These are phyloP conservation scores for Drosophila sp. DNA, from an alignment of 1,140 invertebrate species.

Conservation along the genomic window DNA sequence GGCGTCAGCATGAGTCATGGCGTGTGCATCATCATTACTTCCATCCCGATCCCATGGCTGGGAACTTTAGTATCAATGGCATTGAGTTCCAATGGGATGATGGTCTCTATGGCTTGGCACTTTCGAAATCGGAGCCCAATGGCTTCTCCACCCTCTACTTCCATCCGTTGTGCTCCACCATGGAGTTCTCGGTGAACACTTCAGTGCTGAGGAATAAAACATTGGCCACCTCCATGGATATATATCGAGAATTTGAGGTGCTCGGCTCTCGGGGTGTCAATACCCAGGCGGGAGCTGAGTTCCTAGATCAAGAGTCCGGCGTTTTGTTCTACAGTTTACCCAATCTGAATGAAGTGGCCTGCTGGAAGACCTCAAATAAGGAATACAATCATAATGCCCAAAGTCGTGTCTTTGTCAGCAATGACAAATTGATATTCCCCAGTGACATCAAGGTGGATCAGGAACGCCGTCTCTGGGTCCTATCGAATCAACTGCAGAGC, in stretches of 20 bases:
- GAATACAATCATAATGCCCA: constrained; percentile 87
- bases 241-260: constrained; percentile 87
- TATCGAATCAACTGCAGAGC: constrained; percentile 88
- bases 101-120: constrained; percentile 88
- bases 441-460: constrained; percentile 91
- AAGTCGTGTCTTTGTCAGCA: constrained; percentile 88
- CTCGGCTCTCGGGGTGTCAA: constrained; percentile 88
- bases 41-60: constrained; percentile 87
- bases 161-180: constrained; percentile 89
- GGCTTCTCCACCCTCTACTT: constrained; percentile 90
- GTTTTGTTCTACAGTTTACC: constrained; percentile 90
- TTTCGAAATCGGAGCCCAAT: constrained; percentile 85
- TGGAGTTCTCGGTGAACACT: constrained; percentile 89
- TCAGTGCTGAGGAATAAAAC: constrained; percentile 86
- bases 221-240: constrained; percentile 83
- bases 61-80: constrained; percentile 89
- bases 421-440: constrained; percentile 89
- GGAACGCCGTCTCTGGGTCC: constrained; percentile 88
- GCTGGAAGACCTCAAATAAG: constrained; percentile 89
- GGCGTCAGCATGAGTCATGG: constrained; percentile 87
- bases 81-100: constrained; percentile 90
- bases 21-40: constrained; percentile 88
- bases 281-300: constrained; percentile 89
- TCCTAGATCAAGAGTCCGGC: constrained; percentile 88
- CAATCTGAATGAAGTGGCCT: constrained; percentile 90